Conservation (phyloP, 2,888 invertebrate genomes). For the Cataglyphis rosenhaueri region DNA sequence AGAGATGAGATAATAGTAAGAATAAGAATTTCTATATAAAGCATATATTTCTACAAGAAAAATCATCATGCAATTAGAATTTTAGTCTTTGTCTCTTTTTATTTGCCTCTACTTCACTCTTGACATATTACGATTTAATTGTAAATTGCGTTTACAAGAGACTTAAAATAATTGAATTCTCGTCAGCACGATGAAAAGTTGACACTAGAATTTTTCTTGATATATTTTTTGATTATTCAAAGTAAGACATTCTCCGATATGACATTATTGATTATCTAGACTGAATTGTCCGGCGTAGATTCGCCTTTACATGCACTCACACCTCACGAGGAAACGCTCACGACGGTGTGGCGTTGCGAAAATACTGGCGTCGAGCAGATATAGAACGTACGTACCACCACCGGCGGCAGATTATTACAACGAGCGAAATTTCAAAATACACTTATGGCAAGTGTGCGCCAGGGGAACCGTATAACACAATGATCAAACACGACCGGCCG, state of each 20-base stretch:
- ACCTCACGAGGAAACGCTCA: conserved; percentile 58
- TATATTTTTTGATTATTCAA: neutral
- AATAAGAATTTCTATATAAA: neutral
- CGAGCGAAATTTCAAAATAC: conserved; percentile 82
- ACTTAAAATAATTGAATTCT: neutral
- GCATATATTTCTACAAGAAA: neutral
- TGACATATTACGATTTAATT: neutral
- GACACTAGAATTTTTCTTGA: neutral
- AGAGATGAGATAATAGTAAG: neutral
- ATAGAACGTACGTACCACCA: conserved; percentile 62
- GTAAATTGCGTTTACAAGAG: neutral
- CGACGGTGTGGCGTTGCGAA: conserved; percentile 70
- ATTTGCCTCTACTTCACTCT: neutral
- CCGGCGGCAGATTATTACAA: conserved; percentile 79
- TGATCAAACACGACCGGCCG: conserved; percentile 79
- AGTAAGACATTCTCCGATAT: neutral
- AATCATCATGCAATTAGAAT: neutral
- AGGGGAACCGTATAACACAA: conserved; percentile 82
- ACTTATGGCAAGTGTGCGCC: conserved; percentile 81
- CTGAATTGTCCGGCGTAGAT: conserved; percentile 21
- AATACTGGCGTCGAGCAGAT: conserved; percentile 66
- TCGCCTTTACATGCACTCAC: conserved; percentile 58
- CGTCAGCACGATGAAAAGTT: neutral
- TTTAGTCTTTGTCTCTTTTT: neutral
- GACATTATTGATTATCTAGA: neutral